Conservation (phyloP, 2,113 vertebrate species). For the Vombatus ursinus region DNA sequence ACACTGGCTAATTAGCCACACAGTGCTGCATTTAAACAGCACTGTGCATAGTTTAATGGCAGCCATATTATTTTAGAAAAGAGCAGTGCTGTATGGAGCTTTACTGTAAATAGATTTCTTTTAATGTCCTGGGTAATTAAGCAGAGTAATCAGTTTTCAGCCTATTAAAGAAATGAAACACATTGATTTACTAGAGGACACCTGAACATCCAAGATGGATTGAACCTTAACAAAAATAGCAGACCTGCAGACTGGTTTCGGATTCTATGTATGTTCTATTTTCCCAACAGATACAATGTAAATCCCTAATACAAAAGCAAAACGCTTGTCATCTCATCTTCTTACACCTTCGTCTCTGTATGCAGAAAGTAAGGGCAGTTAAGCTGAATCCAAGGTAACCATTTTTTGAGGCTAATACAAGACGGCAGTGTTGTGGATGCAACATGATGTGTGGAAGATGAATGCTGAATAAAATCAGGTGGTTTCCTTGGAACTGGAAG, state of each 20-base stretch:
- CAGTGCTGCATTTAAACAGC: not conserved
- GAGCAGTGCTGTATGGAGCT: not conserved
- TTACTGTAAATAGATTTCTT: conserved; percentile 51
- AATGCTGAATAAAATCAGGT: not conserved
- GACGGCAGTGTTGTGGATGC: not conserved
- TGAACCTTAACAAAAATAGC: conserved; percentile 18
- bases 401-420: not conserved
- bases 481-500: not conserved
- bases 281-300: not conserved
- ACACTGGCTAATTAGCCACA: conserved; percentile 33
- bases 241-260: conserved; percentile 18
- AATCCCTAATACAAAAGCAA: not conserved
- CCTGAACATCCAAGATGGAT: not conserved
- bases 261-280: not conserved
- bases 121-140: conserved; percentile 46
- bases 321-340: not conserved
- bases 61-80: conserved; percentile 36
- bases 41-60: conserved; percentile 12
- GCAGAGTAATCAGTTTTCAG: conserved; percentile 40
- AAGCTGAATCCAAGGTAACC: not conserved
- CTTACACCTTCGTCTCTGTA: not conserved
- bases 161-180: conserved; percentile 35
- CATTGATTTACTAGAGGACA: conserved; percentile 28
- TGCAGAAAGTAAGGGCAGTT: not conserved
- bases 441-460: not conserved